phyloP scores from a whole-genome alignment of 2,113 vertebrate species.

The Vulpes vulpes region DNA sequence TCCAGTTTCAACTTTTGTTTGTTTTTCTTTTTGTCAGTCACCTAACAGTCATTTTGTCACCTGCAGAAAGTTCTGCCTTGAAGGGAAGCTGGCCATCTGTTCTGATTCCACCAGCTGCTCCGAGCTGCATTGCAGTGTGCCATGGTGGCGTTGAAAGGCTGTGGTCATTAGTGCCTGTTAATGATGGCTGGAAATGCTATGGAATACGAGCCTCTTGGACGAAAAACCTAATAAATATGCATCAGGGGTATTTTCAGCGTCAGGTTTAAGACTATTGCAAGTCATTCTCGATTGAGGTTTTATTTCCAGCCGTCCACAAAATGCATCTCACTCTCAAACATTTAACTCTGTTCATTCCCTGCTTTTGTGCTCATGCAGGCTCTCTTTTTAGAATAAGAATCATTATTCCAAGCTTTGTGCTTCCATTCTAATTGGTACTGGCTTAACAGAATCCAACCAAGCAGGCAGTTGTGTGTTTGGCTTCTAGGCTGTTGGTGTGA shows the following conservation, averaged over 20 bases:
- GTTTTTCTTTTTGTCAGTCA: constrained; percentile 68
- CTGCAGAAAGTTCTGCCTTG: constrained; percentile 71
- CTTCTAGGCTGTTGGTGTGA: neutral
- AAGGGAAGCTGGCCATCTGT: constrained; percentile 71
- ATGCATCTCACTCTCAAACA: constrained; percentile 19
- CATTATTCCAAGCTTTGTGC: constrained; percentile 49
- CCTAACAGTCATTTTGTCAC: constrained; percentile 71
- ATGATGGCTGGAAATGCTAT: constrained; percentile 36
- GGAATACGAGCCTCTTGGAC: neutral
- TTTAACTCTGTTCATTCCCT: constrained; percentile 11
- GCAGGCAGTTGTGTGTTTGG: neutral
- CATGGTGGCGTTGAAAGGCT: neutral
- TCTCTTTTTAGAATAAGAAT: constrained; percentile 55
- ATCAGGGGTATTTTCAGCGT: constrained; percentile 40
- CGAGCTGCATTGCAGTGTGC: neutral
- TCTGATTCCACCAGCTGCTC: constrained; percentile 59
- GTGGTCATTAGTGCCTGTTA: constrained; percentile 61
- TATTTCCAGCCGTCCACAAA: constrained; percentile 41
- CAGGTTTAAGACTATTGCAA: constrained; percentile 55
- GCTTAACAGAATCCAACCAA: constrained; percentile 34
- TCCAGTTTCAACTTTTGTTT: constrained; percentile 56
- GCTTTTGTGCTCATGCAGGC: constrained; percentile 53
- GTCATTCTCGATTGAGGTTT: constrained; percentile 53
- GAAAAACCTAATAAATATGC: constrained; percentile 57
- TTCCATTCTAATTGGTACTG: constrained; percentile 53